Evolutionary conservation across 2,113 vertebrate genomes (phyloP).

Genomic region (Neotragus moschatus): DNA sequence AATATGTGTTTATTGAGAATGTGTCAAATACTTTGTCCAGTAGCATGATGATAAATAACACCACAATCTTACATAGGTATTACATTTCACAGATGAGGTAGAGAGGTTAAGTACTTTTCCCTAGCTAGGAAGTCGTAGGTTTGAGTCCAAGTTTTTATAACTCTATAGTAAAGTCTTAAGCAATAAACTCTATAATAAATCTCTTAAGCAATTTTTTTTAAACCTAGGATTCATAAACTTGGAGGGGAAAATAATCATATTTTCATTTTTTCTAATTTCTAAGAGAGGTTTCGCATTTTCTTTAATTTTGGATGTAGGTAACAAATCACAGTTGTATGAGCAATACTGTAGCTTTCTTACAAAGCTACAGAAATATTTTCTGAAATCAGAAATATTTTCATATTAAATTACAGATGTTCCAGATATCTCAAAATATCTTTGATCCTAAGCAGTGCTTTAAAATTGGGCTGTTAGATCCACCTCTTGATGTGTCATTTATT

Average conservation of each 20-base stretch:
- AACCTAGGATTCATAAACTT: not conserved
- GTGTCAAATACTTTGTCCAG: not conserved
- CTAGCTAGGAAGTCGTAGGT: not conserved
- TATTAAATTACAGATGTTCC: not conserved
- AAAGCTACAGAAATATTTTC: too few relatives aligned
- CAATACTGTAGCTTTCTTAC: not conserved
- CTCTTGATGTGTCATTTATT: not conserved
- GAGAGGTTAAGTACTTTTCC: not conserved
- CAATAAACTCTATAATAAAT: not conserved
- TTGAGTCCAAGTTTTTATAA: conserved; percentile 15
- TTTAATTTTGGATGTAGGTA: conserved; percentile 7
- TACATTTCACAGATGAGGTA: not conserved
- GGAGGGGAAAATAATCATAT: not conserved
- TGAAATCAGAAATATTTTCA: conserved; percentile 35
- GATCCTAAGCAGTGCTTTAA: not conserved
- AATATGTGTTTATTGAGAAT: not conserved
- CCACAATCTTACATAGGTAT: not conserved
- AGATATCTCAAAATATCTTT: not conserved
- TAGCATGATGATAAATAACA: not conserved
- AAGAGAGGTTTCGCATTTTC: conserved; percentile 11
- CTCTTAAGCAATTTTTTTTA: not conserved
- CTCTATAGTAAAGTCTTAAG: not conserved
- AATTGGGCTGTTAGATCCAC: not conserved
- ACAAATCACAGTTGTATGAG: not conserved
- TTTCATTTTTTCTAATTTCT: conserved; percentile 16